These are phyloP conservation scores for Anagrus nilaparvatae DNA, from an alignment of 1,140 invertebrate genomes.

Conservation along the genomic window DNA sequence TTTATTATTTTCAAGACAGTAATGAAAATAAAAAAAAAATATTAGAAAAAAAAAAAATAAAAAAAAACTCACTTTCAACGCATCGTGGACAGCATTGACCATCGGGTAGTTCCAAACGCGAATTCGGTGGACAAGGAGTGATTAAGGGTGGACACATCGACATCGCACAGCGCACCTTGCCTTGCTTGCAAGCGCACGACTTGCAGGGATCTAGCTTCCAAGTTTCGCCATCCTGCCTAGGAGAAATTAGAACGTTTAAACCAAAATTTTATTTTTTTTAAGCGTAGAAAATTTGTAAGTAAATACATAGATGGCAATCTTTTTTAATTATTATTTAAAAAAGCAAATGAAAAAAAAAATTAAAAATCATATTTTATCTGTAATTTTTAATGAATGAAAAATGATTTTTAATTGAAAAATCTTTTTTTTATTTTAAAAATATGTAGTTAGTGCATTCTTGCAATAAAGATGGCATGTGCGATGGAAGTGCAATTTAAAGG, in stretches of 20 bases:
- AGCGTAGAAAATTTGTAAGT: background rate
- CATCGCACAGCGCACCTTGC: slow-evolving; percentile 69
- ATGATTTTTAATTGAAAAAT: no score
- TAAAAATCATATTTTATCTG: no score
- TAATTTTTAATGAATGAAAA: no score
- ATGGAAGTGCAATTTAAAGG: no score
- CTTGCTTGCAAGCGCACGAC: slow-evolving; percentile 69
- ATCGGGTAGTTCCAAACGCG: slow-evolving; percentile 55
- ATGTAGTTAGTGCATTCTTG: no score
- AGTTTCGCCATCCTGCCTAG: slow-evolving; percentile 68
- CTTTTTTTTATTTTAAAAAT: no score
- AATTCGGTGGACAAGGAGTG: slow-evolving; percentile 60
- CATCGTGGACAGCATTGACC: slow-evolving; percentile 82
- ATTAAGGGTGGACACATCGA: slow-evolving; percentile 56
- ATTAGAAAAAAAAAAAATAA: no score
- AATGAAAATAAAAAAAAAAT: no score
- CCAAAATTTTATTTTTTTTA: no score
- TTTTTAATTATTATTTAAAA: background rate
- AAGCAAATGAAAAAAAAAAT: no score
- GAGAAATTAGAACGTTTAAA: slow-evolving; percentile 36
- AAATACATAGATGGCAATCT: background rate
- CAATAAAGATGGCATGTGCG: no score
- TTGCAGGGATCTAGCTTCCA: slow-evolving; percentile 82
- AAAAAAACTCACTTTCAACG: slow-evolving; percentile 54
- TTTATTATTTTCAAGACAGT: no score